Evolutionary conservation across 2,113 vertebrate genomes (phyloP).

Genomic region (Indicator indicator): DNA sequence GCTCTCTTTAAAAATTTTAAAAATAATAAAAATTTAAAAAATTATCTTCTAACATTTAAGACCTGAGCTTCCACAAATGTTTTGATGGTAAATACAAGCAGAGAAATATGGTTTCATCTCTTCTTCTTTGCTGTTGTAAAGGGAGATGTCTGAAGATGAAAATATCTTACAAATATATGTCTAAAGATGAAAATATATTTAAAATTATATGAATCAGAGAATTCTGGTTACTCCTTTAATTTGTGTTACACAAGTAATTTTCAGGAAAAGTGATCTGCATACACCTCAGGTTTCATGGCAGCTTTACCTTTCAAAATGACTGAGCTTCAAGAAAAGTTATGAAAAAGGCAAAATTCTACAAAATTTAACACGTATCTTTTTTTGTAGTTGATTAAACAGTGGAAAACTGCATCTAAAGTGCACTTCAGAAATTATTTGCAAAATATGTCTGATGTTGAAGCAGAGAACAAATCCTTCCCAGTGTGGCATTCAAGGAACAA

Average conservation of each 20-base stretch:
- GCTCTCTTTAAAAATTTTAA: not conserved
- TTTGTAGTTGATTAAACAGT: slow-evolving; percentile 56
- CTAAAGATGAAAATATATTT: not conserved
- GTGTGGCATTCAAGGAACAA: slow-evolving; percentile 37
- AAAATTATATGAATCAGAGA: slow-evolving; percentile 49
- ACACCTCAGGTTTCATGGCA: slow-evolving; percentile 59
- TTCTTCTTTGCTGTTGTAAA: not conserved
- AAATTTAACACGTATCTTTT: slow-evolving; percentile 58
- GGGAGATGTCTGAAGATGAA: slow-evolving; percentile 33
- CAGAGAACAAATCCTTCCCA: slow-evolving; percentile 10
- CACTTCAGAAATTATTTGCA: slow-evolving; percentile 58
- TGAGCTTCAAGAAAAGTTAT: slow-evolving; percentile 69
- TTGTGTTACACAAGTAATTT: slow-evolving; percentile 57
- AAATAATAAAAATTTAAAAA: too few species aligned
- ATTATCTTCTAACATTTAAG: not conserved
- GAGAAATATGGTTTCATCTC: not conserved
- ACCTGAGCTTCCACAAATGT: not conserved
- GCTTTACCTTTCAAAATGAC: slow-evolving; percentile 62
- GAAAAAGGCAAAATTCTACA: slow-evolving; percentile 63
- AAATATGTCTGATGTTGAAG: slow-evolving; percentile 31
- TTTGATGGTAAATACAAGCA: not conserved
- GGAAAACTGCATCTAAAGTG: slow-evolving; percentile 10
- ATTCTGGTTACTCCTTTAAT: slow-evolving; percentile 52
- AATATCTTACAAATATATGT: not conserved
- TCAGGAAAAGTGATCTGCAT: slow-evolving; percentile 53